Percentiles rank a stretch among this genome's conserved stretches.
These are phyloP conservation scores for Ectropis grisescens DNA, from an alignment of 1,140 invertebrate species.

Conservation along the genomic window DNA sequence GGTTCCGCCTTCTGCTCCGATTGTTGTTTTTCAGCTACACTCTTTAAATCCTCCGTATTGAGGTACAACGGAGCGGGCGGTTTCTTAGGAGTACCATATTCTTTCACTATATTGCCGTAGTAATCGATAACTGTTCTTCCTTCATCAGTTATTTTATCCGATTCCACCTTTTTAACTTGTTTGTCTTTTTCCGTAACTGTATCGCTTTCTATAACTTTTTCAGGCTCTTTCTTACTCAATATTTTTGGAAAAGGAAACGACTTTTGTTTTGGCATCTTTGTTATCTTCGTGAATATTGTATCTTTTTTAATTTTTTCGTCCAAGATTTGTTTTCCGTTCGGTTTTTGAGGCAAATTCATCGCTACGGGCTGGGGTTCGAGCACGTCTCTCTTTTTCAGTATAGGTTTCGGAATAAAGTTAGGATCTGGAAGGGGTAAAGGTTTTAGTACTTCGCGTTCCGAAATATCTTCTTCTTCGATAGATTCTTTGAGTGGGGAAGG, in stretches of 20 bases:
- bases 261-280: constrained; percentile 61
- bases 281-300: constrained; percentile 61
- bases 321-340: constrained; percentile 22
- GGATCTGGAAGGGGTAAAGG: constrained; percentile 72
- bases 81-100: constrained; percentile 73
- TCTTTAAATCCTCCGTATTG: constrained; percentile 75
- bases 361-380: constrained; percentile 19
- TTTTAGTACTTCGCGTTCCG: constrained; percentile 70
- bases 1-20: constrained; percentile 19
- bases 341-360: constrained; percentile 11
- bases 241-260: constrained; percentile 50
- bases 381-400: constrained; percentile 72
- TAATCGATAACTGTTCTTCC: constrained; percentile 81
- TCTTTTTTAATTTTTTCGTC: constrained; percentile 43
- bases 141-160: constrained; percentile 70
- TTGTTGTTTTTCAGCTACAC: constrained; percentile 66
- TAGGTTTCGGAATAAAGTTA: constrained; percentile 80
- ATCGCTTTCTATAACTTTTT: constrained; percentile 21
- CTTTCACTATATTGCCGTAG: constrained; percentile 84
- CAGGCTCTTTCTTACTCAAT: constrained; percentile 47
- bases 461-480: constrained; percentile 48
- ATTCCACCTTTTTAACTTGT: constrained; percentile 27
- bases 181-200: constrained; percentile 19
- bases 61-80: constrained; percentile 70
- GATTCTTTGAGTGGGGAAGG: constrained; percentile 29